Evolutionary conservation across 2,888 invertebrate genomes (phyloP), one percentile per base, ranked within the genome.

Genomic region (Drosophila hamatofila): DNA sequence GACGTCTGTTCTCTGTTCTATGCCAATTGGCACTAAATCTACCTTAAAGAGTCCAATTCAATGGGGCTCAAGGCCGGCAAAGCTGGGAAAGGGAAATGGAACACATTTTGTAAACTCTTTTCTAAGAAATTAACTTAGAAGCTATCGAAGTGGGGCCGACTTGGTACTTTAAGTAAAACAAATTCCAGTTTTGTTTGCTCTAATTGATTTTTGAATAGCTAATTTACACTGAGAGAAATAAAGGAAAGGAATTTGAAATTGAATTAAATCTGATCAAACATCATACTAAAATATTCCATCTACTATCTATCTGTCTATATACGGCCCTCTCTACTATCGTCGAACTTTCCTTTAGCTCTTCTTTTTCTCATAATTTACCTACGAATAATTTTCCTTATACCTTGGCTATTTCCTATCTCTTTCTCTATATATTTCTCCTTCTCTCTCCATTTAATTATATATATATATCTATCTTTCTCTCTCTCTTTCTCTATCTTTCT

Each of bases 1-100:
- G 60, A 52, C 60, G 60, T 51, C 60, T 23, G 39, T 41, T 8
- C 49, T 51, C 49, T 39, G 35, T 58, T 37, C 18, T 18, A 14
- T 35, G 44, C 46, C 62, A 46, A 48, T 35, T 62, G 58, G 21
- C 33, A 57, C 33, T 18, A 27, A 61, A 44, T 21, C 16, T 6
- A 35, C 57, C 25, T 21, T 60, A 8, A 27, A 44, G 56, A 25
- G 25, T 2, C 18, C 16, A 7, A 23, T 41, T 30, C 30, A 30
- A 42, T 16, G 42, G 33, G 48, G 12, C 23, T n/a, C n/a, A 14
- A 33, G n/a, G 21, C 21, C 5, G 16, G 4, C 25, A 25, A 8
- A 27, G 18, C 49, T 14, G 14, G 11, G 23, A 9, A n/a, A 21
- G 30, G 2, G 21, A 21, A 23, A 21, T 16, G 1, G 5, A 33